Evolutionary conservation across 2,888 invertebrate species (phyloP), one percentile per base, ranked within the genome.

Genomic region (Encarsia formosa): DNA sequence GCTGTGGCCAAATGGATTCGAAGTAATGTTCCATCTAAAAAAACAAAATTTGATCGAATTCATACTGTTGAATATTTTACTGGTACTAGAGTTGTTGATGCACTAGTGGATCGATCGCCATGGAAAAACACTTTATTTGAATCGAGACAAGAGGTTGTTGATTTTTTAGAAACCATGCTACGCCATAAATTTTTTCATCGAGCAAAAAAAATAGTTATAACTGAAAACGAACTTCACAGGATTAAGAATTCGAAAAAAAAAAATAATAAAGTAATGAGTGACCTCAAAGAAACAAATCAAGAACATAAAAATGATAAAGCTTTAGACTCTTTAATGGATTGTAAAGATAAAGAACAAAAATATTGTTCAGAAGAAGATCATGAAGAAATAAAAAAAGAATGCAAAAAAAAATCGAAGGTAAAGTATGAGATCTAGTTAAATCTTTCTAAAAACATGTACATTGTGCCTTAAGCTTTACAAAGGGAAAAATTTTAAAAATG

Each of bases 61-160:
- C 97, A 98, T 74, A 89, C 93, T 75, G 97, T 98, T 11, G 92
- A 95, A 73, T 98, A 96, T 76, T 98, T 98, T 69, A 92, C 92
- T 61, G 92, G 94, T 84, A 78, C 82, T 57, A 91, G 94, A 73
- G 98, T 97, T 1, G 86, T 99, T 13, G 96, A 98, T 71, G 88
- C 87, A 0, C 77, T 99, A 6, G 75, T 97, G 70, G 88, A 90
- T 37, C 67, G 63, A 26, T 98, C 98, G 1, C 89, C 91, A 72
- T 99, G 91, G 85, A 88, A 85, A 53, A 81, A 84, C 44, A 82
- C 87, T 0, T 73, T 89, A 37, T 97, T 99, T 74, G 83, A 86
- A 20, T 86, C 86, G 5, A 82, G 96, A 35, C 83, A 85, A 65
- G 87, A 90, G 49, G 87, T 87, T 53, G 83, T 88, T 1, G 84